These are phyloP conservation scores for Sprattus sprattus DNA, from an alignment of 2,113 vertebrate species.

Conservation along the genomic window DNA sequence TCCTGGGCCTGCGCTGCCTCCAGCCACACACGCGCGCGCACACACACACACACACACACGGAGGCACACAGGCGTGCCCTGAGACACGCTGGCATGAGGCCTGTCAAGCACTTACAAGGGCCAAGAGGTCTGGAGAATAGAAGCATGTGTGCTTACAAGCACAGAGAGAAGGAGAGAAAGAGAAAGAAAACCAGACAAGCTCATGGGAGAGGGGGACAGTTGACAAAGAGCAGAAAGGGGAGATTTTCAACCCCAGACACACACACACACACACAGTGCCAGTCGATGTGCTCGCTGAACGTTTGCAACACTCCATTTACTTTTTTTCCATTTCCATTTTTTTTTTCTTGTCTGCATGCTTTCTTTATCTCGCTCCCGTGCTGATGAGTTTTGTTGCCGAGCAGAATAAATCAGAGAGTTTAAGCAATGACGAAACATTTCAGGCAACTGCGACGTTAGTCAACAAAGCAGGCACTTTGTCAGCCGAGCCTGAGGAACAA, in stretches of 20 bases:
- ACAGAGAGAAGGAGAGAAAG: background rate
- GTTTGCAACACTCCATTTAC: background rate
- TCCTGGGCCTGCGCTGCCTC: background rate
- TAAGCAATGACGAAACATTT: background rate
- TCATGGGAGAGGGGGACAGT: background rate
- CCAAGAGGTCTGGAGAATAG: conserved; percentile 18
- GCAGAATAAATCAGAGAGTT: conserved; percentile 7
- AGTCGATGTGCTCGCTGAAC: background rate
- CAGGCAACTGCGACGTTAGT: background rate
- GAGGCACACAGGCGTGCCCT: background rate
- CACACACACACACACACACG: conserved; percentile 1
- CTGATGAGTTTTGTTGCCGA: background rate
- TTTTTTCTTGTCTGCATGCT: background rate
- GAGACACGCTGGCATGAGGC: conserved; percentile 6
- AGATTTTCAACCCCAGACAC: background rate
- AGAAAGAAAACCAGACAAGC: background rate
- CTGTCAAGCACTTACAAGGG: conserved; percentile 14
- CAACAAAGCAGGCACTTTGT: background rate
- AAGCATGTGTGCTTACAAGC: background rate
- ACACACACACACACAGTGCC: background rate
- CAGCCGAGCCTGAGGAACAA: background rate
- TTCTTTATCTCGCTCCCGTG: background rate
- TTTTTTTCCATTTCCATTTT: background rate
- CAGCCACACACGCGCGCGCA: background rate
- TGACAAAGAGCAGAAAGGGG: background rate